Evolutionary conservation across 2,797 vertebrate genomes (phyloP), one percentile per base, ranked within the genome.

Genomic region (Amphiprion clarkii): DNA sequence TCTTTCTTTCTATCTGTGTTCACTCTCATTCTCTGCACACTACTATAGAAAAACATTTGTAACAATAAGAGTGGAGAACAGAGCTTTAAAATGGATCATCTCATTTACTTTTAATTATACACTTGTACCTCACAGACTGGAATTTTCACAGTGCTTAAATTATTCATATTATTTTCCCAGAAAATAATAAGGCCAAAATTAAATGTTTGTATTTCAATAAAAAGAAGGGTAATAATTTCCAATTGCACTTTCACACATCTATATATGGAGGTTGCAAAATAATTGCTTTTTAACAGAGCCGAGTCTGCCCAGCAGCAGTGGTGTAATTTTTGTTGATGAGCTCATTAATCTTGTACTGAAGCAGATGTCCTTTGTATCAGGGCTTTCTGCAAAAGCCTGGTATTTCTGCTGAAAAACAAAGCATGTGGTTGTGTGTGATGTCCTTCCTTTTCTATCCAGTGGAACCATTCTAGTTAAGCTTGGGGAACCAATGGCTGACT

Each of bases 61-160:
- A 29, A 46, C 21, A 36, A 42, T 42, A 10, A 51, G 53, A 59
- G 7, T 8, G 42, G 39, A 19, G 12, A 48, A 55, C n/a, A 36
- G 13, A 67, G 78, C 42, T 46, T 55, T 56, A 58, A 74, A 75
- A 89, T 60, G 73, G 69, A 78, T 79, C 59, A 57, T 79, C 61
- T 57, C 49, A 74, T 88, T 83, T 79, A 71, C 75, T 76, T 73
- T 76, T 81, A 85, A 87, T 86, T 69, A 79, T 62, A 70, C 69
- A 42, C 55, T 23, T 3, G 54, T 60, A 67, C 60, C 63, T 76
- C 39, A 53, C 60, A 67, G 67, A 69, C 2, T 62, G 74, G 62
- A 49, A 19, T 57, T 83, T 87, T 58, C 81, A 76, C 70, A 63
- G 58, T 17, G 52, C 40, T 61, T 61, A 57, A 76, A 57, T 33